Percentiles rank a stretch among this genome's conserved stretches.
phyloP scores from a whole-genome alignment of 2,113 vertebrate genomes.

The Podocnemis expansa region DNA sequence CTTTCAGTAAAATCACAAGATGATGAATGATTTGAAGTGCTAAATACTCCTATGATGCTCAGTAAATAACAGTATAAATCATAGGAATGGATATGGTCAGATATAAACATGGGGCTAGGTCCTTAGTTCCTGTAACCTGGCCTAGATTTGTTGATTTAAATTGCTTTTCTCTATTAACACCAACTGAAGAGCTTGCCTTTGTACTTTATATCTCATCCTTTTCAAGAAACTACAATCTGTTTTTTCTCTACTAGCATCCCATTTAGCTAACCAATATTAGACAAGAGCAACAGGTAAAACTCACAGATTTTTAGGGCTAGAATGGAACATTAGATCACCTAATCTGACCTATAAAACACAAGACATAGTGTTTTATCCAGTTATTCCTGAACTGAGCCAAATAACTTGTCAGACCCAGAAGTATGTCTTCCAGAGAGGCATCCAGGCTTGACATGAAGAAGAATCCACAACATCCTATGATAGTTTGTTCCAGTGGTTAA shows the following conservation, averaged over 20 bases:
- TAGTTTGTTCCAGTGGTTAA: background rate
- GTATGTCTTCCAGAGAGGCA: background rate
- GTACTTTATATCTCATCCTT: background rate
- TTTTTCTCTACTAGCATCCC: background rate
- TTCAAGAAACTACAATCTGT: background rate
- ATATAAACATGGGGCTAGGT: background rate
- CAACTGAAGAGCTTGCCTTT: background rate
- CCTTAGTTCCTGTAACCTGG: background rate
- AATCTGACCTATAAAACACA: background rate
- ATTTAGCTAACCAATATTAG: background rate
- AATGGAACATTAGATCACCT: background rate
- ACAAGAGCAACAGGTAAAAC: too few relatives aligned
- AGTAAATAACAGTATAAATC: background rate
- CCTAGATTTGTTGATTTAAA: background rate
- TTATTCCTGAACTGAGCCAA: background rate
- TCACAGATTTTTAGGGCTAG: background rate
- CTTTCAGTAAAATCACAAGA: background rate
- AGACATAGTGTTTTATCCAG: background rate
- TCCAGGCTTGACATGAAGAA: fast-evolving
- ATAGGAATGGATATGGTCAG: background rate
- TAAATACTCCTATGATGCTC: background rate
- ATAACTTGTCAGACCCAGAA: background rate
- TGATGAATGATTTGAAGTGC: background rate
- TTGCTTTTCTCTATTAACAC: background rate
- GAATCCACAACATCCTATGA: background rate